Evolutionary conservation across 2,888 invertebrate species (phyloP), one percentile per base, ranked within the genome.

Genomic region (Phengaris alcon): DNA sequence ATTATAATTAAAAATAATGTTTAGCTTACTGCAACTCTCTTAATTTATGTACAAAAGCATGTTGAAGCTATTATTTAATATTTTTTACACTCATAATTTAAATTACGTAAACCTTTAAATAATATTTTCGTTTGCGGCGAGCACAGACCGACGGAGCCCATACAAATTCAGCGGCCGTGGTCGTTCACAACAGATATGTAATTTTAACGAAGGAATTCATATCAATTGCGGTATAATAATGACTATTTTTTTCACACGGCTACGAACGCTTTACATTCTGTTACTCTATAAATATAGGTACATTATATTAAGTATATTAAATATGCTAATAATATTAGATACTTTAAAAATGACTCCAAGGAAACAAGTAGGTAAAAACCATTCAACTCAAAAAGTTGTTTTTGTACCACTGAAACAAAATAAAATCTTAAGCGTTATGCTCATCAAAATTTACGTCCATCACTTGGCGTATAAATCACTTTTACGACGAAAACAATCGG

Each of bases 401-500:
- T 64, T 64, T 64, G 64, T 44, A 64, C 59, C 35, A 2, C 35
- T 12, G 64, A 35, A 64, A 2, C 64, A 64, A 44, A 64, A 64
- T 64, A 64, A 64, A 64, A 64, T 64, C 64, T 64, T 44, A 13
- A 64, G 64, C 64, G 64, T 64, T 64, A 64, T 44, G 35, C 64
- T 64, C 64, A 64, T 64, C 64, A 64, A 44, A 64, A 64, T 64
- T 64, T 64, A 64, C 64, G 35, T 64, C 35, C 64, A 44, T 6
- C 64, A 35, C 12, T 64, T 64, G 13, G 35, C 64, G 35, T 44
- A 4, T 64, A 64, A 64, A 64, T 64, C 64, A 64, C 64, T 44
- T 64, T 64, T 64, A 64, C 64, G 64, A 64, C 64, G 64, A 64
- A 64, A 64, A 64, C 64, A 64, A 64, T 64, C 64, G 64, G 64